A percentile compares a stretch with the other conserved stretches of the same genome.
phyloP scores from a whole-genome alignment of 2,113 vertebrate species.

The Cephalopterus ornatus region DNA sequence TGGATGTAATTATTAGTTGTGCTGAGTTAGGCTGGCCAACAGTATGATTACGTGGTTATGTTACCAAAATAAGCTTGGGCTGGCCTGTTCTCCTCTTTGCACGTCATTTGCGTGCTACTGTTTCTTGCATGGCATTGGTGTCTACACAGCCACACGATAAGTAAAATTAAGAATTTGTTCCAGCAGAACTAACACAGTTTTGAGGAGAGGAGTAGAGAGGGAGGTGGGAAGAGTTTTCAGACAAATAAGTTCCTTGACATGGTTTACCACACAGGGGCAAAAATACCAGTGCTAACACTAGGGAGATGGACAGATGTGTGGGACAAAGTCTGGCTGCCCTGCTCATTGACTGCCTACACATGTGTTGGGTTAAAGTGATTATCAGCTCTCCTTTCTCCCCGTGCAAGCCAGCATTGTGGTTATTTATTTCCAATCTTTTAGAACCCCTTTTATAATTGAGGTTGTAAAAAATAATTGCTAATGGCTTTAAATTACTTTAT shows the following conservation, averaged over 20 bases:
- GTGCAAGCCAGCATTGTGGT: neutral
- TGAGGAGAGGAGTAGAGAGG: neutral
- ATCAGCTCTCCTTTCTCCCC: neutral
- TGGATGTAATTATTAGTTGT: neutral
- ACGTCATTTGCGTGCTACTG: neutral
- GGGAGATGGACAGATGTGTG: neutral
- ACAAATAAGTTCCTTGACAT: neutral
- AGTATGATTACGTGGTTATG: rapidly evolving
- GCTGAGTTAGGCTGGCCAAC: neutral
- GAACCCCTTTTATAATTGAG: neutral
- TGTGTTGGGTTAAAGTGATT: neutral
- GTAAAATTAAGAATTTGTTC: neutral
- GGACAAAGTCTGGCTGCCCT: neutral
- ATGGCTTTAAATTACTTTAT: neutral
- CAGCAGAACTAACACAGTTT: neutral
- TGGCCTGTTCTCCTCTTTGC: neutral
- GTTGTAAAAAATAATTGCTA: neutral
- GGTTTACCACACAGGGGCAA: neutral
- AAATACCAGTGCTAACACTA: neutral
- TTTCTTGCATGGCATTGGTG: neutral
- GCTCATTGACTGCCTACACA: neutral
- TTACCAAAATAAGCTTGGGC: neutral
- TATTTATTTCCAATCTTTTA: neutral
- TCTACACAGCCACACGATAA: neutral
- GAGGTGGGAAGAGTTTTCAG: neutral